Percentiles rank a stretch among this genome's conserved stretches.
Evolutionary conservation across 2,888 invertebrate species (phyloP).

Genomic region (Papilio elwesi): DNA sequence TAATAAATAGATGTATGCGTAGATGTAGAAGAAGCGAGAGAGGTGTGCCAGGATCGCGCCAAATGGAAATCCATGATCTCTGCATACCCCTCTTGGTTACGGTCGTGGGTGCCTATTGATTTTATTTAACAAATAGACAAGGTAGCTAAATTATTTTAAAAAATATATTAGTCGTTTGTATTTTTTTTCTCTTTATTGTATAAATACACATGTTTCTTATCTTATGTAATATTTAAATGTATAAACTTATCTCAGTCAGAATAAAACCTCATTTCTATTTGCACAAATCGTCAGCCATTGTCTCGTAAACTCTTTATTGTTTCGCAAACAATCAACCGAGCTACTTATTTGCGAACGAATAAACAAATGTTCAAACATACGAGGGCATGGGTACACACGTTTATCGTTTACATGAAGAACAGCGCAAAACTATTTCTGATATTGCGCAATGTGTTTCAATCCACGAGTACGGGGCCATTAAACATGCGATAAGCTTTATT

Average conservation of each 20-base stretch:
- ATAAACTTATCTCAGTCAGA: conserved; percentile 3
- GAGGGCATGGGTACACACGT: not conserved
- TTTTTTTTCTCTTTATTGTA: not conserved
- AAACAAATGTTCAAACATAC: conserved; percentile 24
- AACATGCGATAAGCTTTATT: not conserved
- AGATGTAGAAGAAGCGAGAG: too few relatives aligned
- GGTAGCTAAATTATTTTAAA: too few relatives aligned
- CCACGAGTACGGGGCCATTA: conserved; percentile 7
- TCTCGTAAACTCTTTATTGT: conserved; percentile 11
- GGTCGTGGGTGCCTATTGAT: too few relatives aligned
- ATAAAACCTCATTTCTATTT: conserved; percentile 12
- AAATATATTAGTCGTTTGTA: too few relatives aligned
- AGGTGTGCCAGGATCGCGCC: too few relatives aligned
- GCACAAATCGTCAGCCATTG: conserved; percentile 12
- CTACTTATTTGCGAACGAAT: conserved; percentile 6
- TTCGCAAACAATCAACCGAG: conserved; percentile 5
- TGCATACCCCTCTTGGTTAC: too few relatives aligned
- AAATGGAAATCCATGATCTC: too few relatives aligned
- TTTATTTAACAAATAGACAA: too few relatives aligned
- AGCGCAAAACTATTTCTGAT: not conserved
- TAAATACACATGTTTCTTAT: too few relatives aligned
- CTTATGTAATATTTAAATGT: not conserved
- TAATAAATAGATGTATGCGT: too few relatives aligned
- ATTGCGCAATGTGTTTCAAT: conserved; percentile 20
- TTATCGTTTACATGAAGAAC: conserved; percentile 10